phyloP scores from a whole-genome alignment of 2,888 invertebrate genomes.

The Clivina fossor region DNA sequence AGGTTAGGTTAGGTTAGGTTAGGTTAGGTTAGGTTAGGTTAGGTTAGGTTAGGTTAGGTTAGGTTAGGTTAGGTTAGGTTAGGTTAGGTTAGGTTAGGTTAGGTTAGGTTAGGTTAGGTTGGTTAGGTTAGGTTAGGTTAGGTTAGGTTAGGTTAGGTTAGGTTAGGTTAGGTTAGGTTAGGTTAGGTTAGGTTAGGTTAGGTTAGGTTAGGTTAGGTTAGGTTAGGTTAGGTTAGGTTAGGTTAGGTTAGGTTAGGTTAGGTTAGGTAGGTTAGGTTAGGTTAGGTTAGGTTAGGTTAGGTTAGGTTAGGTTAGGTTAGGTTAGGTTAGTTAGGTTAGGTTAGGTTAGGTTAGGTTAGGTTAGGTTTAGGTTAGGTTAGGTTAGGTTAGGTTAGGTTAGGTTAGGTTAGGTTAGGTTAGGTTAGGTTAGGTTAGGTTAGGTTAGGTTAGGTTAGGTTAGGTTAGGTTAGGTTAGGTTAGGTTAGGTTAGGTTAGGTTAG shows the following conservation, averaged over 20 bases:
- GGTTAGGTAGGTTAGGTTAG: no score
- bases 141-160: conserved; percentile 7
- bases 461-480: conserved; percentile 17
- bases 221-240: conserved; percentile 7
- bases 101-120: conserved; percentile 7
- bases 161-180: conserved; percentile 7
- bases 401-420: not conserved
- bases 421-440: conserved; percentile 9
- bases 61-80: conserved; percentile 7
- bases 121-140: no score
- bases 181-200: conserved; percentile 7
- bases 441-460: conserved; percentile 17
- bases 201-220: conserved; percentile 7
- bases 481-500: conserved; percentile 17
- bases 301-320: conserved; percentile 17
- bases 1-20: no score
- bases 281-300: conserved; percentile 17
- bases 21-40: conserved; percentile 7
- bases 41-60: conserved; percentile 7
- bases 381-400: not conserved
- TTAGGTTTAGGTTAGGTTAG: no score
- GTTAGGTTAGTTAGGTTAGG: conserved; percentile 9
- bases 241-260: conserved; percentile 7
- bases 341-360: not conserved
- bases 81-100: conserved; percentile 7